Evolutionary conservation across 1,140 invertebrate genomes (phyloP), one percentile per base, ranked within the genome.

Genomic region (Rhopalosiphum padi): DNA sequence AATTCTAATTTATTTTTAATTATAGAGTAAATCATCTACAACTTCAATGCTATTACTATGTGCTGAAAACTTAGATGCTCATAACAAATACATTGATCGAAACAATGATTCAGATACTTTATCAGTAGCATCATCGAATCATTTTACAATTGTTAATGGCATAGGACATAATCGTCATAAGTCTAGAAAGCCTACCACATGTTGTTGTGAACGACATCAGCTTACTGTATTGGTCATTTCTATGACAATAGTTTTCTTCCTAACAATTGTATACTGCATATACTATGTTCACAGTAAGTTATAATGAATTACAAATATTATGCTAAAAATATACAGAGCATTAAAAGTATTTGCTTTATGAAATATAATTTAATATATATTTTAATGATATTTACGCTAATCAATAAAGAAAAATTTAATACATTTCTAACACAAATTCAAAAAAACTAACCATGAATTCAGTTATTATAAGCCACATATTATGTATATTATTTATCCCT

Each of bases 131-230:
- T 98, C 97, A 95, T 98, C 97, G 93, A 98, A 97, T 93, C 97
- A 98, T 95, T 98, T 98, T 95, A 98, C 97, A 11, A 97, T 98
- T 82, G 96, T 98, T 86, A 97, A 98, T 95, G 97, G 97, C 30
- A 96, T 97, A 68, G 96, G 97, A 95, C 96, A 85, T 94, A 95
- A 91, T 94, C 41, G 77, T 46, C 55, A 91, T 46, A 94, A 89
- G 30, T 87, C 90, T 43, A 95, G 93, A 95, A 95, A 93, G 93
- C 94, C 89, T 94, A 94, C 86, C 94, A 95, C 94, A 93, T 97
- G 97, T 94, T 97, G 96, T 95, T 96, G 96, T 92, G 94, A 94
- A 77, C 94, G 94, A 89, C 97, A 97, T 94, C 97, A 97, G 95
- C 96, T 98, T 91, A 97, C 97, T 46, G 97, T 97, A 37, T 96